Evolutionary conservation across 2,113 vertebrate genomes (phyloP).

Genomic region (Myocastor coypus): DNA sequence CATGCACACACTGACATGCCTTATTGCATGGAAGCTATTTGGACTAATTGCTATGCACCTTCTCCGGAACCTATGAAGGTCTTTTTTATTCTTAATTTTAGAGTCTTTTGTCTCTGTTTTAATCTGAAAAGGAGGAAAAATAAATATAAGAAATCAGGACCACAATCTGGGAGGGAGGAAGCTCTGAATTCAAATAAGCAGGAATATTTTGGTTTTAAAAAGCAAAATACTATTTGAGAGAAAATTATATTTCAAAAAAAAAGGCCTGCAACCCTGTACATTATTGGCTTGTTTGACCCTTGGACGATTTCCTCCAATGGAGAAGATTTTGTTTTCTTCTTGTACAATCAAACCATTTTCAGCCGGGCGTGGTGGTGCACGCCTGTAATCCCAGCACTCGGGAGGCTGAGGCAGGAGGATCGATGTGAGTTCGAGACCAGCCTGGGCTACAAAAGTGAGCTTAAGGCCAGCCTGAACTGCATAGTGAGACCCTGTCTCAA

Average conservation of each 20-base stretch:
- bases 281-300: not conserved
- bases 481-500: too few relatives aligned
- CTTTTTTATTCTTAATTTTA: constrained; percentile 55
- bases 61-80: constrained; percentile 57
- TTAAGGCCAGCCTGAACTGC: too few relatives aligned
- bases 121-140: constrained; percentile 44
- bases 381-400: too few relatives aligned
- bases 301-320: not conserved
- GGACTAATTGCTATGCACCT: not conserved
- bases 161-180: not conserved
- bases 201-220: not conserved
- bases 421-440: too few relatives aligned
- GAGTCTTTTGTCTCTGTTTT: constrained; percentile 18
- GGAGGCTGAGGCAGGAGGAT: too few relatives aligned
- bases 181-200: not conserved
- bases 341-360: too few relatives aligned
- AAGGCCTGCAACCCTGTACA: not conserved
- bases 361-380: too few relatives aligned
- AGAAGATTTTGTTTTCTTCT: not conserved
- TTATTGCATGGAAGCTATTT: not conserved
- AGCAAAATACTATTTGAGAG: constrained; percentile 28
- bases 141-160: not conserved
- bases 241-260: constrained; percentile 23
- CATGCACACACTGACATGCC: not conserved
- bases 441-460: too few relatives aligned